Evolutionary conservation across 2,113 vertebrate species (phyloP).

Genomic region (Loxodonta africana): DNA sequence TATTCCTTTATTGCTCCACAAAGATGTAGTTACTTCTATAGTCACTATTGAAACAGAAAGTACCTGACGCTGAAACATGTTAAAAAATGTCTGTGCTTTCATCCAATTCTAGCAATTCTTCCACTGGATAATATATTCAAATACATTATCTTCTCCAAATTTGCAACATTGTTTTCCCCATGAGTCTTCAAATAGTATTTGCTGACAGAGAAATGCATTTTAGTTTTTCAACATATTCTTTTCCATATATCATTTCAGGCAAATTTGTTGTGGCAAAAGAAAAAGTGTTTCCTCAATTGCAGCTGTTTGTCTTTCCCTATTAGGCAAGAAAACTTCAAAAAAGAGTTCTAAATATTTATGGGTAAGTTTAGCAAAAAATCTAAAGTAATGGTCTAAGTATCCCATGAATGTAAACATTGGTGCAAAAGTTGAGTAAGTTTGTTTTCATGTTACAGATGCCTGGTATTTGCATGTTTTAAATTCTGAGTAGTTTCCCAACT

Average conservation of each 20-base stretch:
- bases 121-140: conserved; percentile 51
- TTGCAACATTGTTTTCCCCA: neutral
- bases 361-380: neutral
- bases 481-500: neutral
- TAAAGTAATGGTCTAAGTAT: neutral
- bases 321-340: conserved; percentile 25
- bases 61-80: neutral
- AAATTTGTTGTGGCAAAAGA: neutral
- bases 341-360: neutral
- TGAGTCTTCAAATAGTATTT: neutral
- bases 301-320: neutral
- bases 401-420: neutral
- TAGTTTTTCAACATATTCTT: conserved; percentile 34
- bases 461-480: neutral
- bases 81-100: conserved; percentile 36
- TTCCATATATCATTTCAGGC: conserved; percentile 26
- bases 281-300: neutral
- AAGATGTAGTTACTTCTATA: neutral
- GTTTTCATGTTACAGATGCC: neutral
- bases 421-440: neutral
- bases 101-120: neutral
- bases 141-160: neutral
- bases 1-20: neutral
- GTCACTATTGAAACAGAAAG: conserved; percentile 45
- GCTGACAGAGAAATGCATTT: conserved; percentile 48